Conservation (phyloP, 2,888 invertebrate species). For the Zonitis immaculata region DNA sequence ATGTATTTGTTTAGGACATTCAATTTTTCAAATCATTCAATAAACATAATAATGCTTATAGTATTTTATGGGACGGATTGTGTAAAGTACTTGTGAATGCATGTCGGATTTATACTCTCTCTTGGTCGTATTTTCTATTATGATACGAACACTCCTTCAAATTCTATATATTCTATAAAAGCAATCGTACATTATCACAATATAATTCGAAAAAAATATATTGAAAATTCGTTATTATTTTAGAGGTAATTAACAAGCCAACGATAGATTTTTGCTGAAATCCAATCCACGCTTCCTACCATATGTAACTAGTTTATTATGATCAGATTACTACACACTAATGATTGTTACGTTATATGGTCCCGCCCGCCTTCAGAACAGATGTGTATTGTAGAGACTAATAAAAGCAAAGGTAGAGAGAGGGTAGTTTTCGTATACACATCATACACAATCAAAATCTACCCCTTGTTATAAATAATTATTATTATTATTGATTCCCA, state of each 20-base stretch:
- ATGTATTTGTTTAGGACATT: constrained; percentile 41
- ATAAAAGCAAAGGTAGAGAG: background rate
- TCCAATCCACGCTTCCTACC: constrained; percentile 9
- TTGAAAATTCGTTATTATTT: too few species aligned
- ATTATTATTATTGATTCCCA: too few species aligned
- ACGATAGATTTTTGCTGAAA: constrained; percentile 12
- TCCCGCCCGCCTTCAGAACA: constrained; percentile 16
- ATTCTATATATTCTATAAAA: too few species aligned
- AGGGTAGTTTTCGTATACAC: background rate
- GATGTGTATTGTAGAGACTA: constrained; percentile 15
- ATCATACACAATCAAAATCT: background rate
- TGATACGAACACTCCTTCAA: too few species aligned
- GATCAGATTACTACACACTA: constrained; percentile 19
- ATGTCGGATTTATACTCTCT: constrained; percentile 25
- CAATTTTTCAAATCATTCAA: constrained; percentile 43
- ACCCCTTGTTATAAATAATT: background rate
- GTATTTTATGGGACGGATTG: constrained; percentile 38
- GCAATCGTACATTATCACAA: too few species aligned
- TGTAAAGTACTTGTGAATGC: constrained; percentile 38
- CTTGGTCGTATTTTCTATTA: constrained; percentile 15
- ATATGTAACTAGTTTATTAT: constrained; percentile 19
- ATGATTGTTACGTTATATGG: constrained; percentile 12
- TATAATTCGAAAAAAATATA: too few species aligned
- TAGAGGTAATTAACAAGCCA: background rate
- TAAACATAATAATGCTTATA: constrained; percentile 39